phyloP scores from a whole-genome alignment of 1,140 invertebrate species.

The Lineus longissimus region DNA sequence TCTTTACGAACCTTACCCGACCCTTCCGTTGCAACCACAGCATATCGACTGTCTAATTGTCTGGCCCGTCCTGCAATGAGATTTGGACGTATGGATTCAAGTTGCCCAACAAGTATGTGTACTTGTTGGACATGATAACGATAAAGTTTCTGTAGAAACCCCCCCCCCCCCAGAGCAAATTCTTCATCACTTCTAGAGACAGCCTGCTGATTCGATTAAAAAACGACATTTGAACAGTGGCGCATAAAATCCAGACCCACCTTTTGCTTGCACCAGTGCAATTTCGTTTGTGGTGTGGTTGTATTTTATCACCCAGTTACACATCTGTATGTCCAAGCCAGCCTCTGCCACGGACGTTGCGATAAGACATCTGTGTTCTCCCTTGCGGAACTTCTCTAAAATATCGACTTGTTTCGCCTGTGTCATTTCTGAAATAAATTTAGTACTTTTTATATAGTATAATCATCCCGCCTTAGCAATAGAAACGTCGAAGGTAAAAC shows the following conservation, averaged over 20 bases:
- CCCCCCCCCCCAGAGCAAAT: too few relatives aligned
- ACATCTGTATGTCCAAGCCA: slow-evolving; percentile 49
- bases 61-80: slow-evolving; percentile 31
- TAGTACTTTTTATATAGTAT: neutral
- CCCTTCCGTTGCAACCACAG: slow-evolving; percentile 24
- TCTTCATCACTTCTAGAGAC: too few relatives aligned
- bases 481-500: too few relatives aligned
- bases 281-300: slow-evolving; percentile 51
- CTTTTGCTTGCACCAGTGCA: slow-evolving; percentile 50
- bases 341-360: slow-evolving; percentile 55
- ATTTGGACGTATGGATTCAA: too few relatives aligned
- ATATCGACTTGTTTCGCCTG: slow-evolving; percentile 33
- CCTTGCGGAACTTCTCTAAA: slow-evolving; percentile 30
- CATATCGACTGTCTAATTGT: slow-evolving; percentile 28
- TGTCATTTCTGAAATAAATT: slow-evolving; percentile 34
- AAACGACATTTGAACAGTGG: too few relatives aligned
- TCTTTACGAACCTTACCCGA: slow-evolving; percentile 29
- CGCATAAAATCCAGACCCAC: slow-evolving; percentile 17
- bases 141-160: too few relatives aligned
- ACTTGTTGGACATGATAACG: too few relatives aligned
- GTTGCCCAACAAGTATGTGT: too few relatives aligned
- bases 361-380: slow-evolving; percentile 35
- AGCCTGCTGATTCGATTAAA: too few relatives aligned
- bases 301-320: slow-evolving; percentile 52
- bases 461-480: too few relatives aligned